A percentile compares a stretch with the other conserved stretches of the same genome.
Evolutionary conservation across 2,113 vertebrate species (phyloP).

Genomic region (Isichthys henryi): DNA sequence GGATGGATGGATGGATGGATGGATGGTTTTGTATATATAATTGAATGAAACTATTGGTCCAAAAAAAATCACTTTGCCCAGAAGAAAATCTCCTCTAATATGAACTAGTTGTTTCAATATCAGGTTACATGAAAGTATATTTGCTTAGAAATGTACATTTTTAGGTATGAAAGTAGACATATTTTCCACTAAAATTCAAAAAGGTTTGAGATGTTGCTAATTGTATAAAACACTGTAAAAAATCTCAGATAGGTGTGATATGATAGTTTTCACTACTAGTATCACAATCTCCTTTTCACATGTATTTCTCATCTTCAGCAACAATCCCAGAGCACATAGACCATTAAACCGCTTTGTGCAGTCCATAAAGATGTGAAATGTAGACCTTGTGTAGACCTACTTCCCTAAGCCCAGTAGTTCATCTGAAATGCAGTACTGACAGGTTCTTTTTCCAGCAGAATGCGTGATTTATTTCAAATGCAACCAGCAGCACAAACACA

Average conservation of each 20-base stretch:
- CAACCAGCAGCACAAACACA: background rate
- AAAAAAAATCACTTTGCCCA: background rate
- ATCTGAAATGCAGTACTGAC: background rate
- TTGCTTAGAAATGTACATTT: background rate
- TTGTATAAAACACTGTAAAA: background rate
- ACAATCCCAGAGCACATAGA: background rate
- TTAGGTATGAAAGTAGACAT: background rate
- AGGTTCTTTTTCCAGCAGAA: background rate
- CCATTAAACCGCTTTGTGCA: background rate
- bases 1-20: background rate
- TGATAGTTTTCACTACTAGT: background rate
- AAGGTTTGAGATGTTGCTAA: background rate
- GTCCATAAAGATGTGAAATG: background rate
- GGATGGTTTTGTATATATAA: background rate
- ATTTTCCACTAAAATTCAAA: background rate
- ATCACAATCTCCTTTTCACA: background rate
- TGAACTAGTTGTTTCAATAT: background rate
- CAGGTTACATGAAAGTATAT: background rate
- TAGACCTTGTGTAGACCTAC: background rate
- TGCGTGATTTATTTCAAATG: background rate
- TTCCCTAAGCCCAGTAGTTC: background rate
- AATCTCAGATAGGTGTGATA: background rate
- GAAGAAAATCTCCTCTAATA: background rate
- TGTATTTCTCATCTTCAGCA: background rate
- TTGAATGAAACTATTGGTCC: background rate